Conservation (phyloP, 2,888 invertebrate genomes). For the Apotomis betuletana region DNA sequence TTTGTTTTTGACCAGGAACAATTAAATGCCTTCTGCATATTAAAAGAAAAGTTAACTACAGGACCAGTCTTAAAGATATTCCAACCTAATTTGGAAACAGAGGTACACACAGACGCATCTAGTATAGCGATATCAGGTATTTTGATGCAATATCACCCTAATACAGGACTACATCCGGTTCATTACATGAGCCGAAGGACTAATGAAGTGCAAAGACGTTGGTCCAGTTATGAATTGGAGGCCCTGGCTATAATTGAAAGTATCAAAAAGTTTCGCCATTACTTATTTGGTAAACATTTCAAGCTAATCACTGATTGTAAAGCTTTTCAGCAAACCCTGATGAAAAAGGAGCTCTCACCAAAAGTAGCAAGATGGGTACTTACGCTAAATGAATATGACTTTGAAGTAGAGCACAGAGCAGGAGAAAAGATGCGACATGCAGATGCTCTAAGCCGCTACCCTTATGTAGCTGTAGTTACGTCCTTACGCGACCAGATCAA, state of each 20-base stretch:
- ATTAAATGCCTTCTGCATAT: too few relatives aligned
- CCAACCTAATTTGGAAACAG: too few relatives aligned
- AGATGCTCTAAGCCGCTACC: conserved; percentile 10
- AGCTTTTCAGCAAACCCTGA: conserved; percentile 7
- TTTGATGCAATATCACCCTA: too few relatives aligned
- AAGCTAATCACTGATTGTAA: conserved; percentile 2
- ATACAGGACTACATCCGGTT: conserved; percentile 26
- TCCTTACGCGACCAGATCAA: neutral
- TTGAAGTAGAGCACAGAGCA: neutral
- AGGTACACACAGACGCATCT: too few relatives aligned
- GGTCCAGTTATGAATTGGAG: conserved; percentile 37
- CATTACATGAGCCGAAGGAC: conserved; percentile 30
- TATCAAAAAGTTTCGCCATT: conserved; percentile 1
- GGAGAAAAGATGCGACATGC: neutral
- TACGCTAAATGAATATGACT: neutral
- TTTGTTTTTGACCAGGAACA: too few relatives aligned
- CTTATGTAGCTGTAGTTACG: neutral
- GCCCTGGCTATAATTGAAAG: neutral
- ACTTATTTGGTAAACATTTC: neutral
- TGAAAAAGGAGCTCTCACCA: conserved; percentile 2
- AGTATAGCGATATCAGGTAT: too few relatives aligned
- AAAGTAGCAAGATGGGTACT: conserved; percentile 6
- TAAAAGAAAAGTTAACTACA: too few relatives aligned
- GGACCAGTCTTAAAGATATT: too few relatives aligned
- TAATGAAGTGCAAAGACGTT: conserved; percentile 10